A percentile compares a stretch with the other conserved stretches of the same genome.
Conservation (phyloP, 2,888 invertebrate genomes). For the Nasonia oneida region DNA sequence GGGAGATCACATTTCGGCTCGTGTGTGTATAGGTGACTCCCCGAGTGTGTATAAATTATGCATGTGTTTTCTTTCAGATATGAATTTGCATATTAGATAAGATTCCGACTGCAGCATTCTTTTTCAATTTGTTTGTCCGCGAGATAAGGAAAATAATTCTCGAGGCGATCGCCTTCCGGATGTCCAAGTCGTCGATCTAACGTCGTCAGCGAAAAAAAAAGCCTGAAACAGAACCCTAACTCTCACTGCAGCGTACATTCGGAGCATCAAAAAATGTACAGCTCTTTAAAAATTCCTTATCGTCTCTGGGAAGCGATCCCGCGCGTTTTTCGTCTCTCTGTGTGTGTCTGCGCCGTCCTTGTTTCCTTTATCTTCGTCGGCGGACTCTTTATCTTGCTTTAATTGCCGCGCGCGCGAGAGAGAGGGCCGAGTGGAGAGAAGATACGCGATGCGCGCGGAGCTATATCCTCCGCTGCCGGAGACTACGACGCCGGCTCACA, state of each 20-base stretch:
- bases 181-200: neutral
- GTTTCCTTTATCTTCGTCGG: constrained; percentile 35
- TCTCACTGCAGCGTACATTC: neutral
- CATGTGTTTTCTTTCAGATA: neutral
- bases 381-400: constrained; percentile 61
- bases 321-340: constrained; percentile 25
- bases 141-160: neutral
- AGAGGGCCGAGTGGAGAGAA: neutral
- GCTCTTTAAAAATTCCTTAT: constrained; percentile 49
- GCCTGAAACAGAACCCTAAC: neutral
- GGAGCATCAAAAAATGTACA: constrained; percentile 3
- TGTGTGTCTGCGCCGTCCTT: constrained; percentile 46
- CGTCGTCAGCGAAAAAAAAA: neutral
- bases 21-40: neutral
- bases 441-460: constrained; percentile 50
- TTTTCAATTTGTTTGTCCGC: neutral
- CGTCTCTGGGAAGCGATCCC: constrained; percentile 28
- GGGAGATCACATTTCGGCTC: constrained; percentile 5
- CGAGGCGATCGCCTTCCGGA: neutral
- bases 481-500: constrained; percentile 18
- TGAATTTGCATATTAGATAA: constrained; percentile 3
- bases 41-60: neutral
- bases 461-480: constrained; percentile 3
- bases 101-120: neutral
- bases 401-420: constrained; percentile 58